These are phyloP conservation scores for Pomatorhinus ruficollis DNA, from an alignment of 2,113 vertebrate species.

Conservation along the genomic window DNA sequence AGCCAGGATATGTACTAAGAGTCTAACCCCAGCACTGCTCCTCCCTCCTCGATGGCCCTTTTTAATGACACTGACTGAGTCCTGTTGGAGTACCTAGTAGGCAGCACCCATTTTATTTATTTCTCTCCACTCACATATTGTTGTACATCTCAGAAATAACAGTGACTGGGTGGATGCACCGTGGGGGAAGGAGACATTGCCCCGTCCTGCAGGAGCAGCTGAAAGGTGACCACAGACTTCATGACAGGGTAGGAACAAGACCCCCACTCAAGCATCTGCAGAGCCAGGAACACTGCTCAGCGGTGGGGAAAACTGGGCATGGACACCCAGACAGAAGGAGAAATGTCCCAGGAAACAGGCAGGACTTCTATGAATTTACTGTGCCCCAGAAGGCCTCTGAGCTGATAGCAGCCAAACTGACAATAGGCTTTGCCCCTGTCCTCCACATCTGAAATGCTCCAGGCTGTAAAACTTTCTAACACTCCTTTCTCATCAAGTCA, in stretches of 20 bases:
- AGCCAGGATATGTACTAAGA: too few relatives aligned
- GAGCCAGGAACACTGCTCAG: background rate
- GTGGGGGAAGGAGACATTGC: rapidly evolving
- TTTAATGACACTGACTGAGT: background rate
- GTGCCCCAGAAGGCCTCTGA: background rate
- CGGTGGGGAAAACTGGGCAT: background rate
- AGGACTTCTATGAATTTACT: background rate
- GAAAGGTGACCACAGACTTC: background rate
- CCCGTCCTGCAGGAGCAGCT: background rate
- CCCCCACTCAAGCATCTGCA: background rate
- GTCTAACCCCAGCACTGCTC: background rate
- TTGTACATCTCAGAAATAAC: background rate
- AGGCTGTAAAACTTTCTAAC: background rate
- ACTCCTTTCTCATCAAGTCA: background rate
- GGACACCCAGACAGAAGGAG: background rate
- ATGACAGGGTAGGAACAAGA: background rate
- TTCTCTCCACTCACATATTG: background rate
- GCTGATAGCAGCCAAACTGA: background rate
- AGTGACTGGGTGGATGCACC: background rate
- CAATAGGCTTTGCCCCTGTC: background rate
- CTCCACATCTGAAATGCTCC: background rate
- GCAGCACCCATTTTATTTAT: background rate
- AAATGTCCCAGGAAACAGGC: background rate
- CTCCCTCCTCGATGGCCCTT: background rate
- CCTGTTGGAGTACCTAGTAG: background rate